Evolutionary conservation across 1,140 invertebrate genomes (phyloP), one percentile per base, ranked within the genome.

Genomic region (Samia ricini): DNA sequence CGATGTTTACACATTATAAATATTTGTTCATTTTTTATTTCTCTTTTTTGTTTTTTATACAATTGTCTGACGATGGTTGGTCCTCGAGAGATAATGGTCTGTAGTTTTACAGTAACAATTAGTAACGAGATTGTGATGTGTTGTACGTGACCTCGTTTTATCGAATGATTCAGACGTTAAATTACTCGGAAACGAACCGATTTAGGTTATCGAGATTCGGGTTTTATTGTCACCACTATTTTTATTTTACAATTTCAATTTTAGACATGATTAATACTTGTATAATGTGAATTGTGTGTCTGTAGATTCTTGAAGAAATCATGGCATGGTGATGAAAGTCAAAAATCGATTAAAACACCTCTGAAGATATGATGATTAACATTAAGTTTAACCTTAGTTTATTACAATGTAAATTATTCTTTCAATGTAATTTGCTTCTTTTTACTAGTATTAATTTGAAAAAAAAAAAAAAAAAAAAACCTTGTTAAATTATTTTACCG

Each of bases 141-240:
- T 26, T 26, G 26, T 52, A 52, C 51, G 15, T 52, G 51, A 52
- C 51, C 51, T 52, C 51, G 22, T 52, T 52, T 8, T 52, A 23
- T 21, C 22, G 20, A 52, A 23, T 52, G 51, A 52, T 21, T 52
- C 51, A 52, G 51, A 12, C 22, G 51, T 15, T n/a, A 15, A 12
- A 42, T 42, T 42, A 42, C 19, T 21, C 51, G 20, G 51, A 52
- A 52, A 23, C 22, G 18, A 23, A 21, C 22, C 51, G n/a, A 23
- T 52, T 51, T 52, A 23, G 51, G 12, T 42, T 42, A 52, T 15
- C 19, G 51, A 22, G 51, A 52, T 52, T 52, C 20, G 20, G 22
- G 12, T 2, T 42, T 22, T 21, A 20, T 52, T 21, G 20, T 8
- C 51, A 52, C 19, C 8, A 15, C 36, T 48, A n/a, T n/a, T 48